A percentile compares a stretch with the other conserved stretches of the same genome.
These are phyloP conservation scores for Bombus confusus DNA, from an alignment of 1,140 invertebrate genomes.

Conservation along the genomic window DNA sequence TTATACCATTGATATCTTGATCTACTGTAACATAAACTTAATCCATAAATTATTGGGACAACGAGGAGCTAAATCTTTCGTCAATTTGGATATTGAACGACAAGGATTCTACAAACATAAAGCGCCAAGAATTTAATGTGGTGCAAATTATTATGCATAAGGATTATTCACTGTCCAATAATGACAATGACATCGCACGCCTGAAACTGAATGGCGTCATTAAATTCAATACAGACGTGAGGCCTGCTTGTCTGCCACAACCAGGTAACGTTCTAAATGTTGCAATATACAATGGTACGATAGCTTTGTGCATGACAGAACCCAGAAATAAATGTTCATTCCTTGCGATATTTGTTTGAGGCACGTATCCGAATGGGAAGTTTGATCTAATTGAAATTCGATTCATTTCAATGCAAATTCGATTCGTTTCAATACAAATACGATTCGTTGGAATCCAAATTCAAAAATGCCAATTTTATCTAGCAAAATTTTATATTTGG, in stretches of 20 bases:
- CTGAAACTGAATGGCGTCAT: slow-evolving; percentile 85
- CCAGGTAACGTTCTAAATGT: slow-evolving; percentile 76
- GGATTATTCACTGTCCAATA: slow-evolving; percentile 86
- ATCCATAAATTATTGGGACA: slow-evolving; percentile 60
- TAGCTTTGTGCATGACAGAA: too few relatives aligned
- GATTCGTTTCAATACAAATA: too few relatives aligned
- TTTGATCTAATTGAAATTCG: too few relatives aligned
- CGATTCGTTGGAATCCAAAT: too few relatives aligned
- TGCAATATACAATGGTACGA: background rate
- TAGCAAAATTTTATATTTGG: too few relatives aligned
- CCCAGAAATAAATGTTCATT: too few relatives aligned
- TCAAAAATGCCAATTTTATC: too few relatives aligned
- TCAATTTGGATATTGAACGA: slow-evolving; percentile 88
- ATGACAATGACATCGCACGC: slow-evolving; percentile 93
- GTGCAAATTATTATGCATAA: slow-evolving; percentile 86
- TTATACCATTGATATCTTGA: background rate
- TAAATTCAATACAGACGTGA: slow-evolving; percentile 83
- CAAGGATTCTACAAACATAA: slow-evolving; percentile 83
- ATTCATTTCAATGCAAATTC: too few relatives aligned
- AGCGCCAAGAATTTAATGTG: slow-evolving; percentile 82
- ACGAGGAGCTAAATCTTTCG: slow-evolving; percentile 84
- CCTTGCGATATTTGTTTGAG: background rate
- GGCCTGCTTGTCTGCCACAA: slow-evolving; percentile 89
- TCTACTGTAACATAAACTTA: background rate
- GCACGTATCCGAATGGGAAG: too few relatives aligned